Base-by-base conservation (phyloP, 1,140 invertebrate genomes). In the Coelopa frigida region DNA sequence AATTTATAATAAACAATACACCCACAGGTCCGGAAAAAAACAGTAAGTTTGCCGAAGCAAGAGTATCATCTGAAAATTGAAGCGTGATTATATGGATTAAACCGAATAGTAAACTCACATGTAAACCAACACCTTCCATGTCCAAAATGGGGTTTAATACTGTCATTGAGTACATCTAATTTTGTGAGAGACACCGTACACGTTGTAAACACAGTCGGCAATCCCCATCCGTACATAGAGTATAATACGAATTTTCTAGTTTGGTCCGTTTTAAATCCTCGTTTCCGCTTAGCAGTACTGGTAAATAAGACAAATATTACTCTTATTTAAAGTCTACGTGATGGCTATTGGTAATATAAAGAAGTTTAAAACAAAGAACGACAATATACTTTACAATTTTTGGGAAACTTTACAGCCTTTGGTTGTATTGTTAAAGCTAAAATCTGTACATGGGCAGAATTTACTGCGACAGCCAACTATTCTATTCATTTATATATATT, bases 21-120 rank as follows among this genome's bases (percentile, higher is more conserved):
- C 77, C 75, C 48, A 82, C 68, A 1, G 83, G 82, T 3, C 75
- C 64, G 5, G 77, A 76, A 55, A 83, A 83, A 54, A 81, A 81
- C 38, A 83, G 62, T 15, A 81, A 66, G 37, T 76, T 75, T 1
- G 75, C 62, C 18, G 51, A 55, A 10, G 54, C 63, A 46, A 59
- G 49, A 11, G 61, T 49, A 44, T 63, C 65, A 48, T 65, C 65
- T 64, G 39, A 11, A 41, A 43, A n/a, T 18, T 21, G 48, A 35
- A 26, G 2, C 44, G n/a, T 31, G n/a, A n/a, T n/a, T 44, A 32
- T 2, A 31, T 1, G 23, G 37, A 20, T 7, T 36, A n/a, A 10
- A 40, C 22, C 24, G n/a, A 7, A 40, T n/a, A 12, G 14, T 33
- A 7, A 27, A 60, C 72, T 70, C 64, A 78, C 77, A 52, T 36